These are phyloP conservation scores for Himalopsyche tibetana DNA, from an alignment of 2,888 invertebrate species.

Conservation along the genomic window DNA sequence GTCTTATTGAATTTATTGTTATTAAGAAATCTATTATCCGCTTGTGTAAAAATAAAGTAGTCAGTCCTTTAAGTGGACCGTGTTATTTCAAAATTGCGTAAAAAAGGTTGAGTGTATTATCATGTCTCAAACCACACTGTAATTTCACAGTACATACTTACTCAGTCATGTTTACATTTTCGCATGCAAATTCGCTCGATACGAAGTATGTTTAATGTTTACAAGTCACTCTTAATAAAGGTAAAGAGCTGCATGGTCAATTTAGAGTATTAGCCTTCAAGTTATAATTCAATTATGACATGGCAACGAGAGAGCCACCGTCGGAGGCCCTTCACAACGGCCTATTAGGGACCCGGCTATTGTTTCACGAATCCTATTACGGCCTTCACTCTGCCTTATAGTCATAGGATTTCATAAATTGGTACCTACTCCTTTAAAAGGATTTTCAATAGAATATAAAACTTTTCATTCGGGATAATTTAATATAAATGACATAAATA, in stretches of 20 bases:
- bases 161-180: not conserved
- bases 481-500: too few relatives aligned
- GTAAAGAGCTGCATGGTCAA: conserved; percentile 65
- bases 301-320: conserved; percentile 56
- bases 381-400: conserved; percentile 20
- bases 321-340: conserved; percentile 56
- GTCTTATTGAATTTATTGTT: too few relatives aligned
- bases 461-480: too few relatives aligned
- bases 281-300: conserved; percentile 65
- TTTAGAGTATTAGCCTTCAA: conserved; percentile 66
- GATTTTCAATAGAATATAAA: not conserved
- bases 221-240: conserved; percentile 58
- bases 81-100: too few relatives aligned
- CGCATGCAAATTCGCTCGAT: not conserved
- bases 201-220: conserved; percentile 53
- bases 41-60: too few relatives aligned
- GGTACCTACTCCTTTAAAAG: conserved; percentile 22
- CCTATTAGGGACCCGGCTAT: conserved; percentile 62
- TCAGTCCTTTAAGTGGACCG: too few relatives aligned
- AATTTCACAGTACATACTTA: not conserved
- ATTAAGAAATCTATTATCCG: too few relatives aligned
- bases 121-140: not conserved
- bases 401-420: conserved; percentile 35
- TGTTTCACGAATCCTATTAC: conserved; percentile 61
- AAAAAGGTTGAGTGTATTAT: too few relatives aligned